A percentile compares a stretch with the other conserved stretches of the same genome.
These are phyloP conservation scores for Chymomyza caudatula DNA, from an alignment of 2,888 invertebrate species.

Conservation along the genomic window DNA sequence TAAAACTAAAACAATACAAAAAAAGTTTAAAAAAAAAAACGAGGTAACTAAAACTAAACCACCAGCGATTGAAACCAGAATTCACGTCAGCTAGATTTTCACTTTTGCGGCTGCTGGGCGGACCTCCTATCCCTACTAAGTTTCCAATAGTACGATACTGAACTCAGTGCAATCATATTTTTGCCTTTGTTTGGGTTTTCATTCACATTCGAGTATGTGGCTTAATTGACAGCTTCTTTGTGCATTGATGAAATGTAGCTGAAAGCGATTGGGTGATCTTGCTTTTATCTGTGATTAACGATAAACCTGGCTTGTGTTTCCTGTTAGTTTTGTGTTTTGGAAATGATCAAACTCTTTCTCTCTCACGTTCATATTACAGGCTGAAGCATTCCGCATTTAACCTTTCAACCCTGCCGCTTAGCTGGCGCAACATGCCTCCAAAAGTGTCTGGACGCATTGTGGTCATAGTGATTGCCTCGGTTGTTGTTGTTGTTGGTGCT, in stretches of 20 bases:
- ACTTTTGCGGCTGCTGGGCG: constrained; percentile 55
- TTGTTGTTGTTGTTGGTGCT: constrained; percentile 22
- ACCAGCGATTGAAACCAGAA: constrained; percentile 73
- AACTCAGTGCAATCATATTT: background rate
- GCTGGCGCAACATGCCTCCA: constrained; percentile 26
- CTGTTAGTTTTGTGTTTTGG: background rate
- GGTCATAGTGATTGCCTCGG: background rate
- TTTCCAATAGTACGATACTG: background rate
- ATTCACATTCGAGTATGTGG: background rate
- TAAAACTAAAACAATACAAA: constrained; percentile 5
- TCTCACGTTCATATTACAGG: constrained; percentile 57
- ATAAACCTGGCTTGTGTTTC: constrained; percentile 9
- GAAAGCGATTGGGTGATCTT: background rate
- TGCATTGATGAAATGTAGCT: background rate
- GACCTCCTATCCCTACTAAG: background rate
- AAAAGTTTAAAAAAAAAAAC: too few species aligned
- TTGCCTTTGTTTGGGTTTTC: background rate
- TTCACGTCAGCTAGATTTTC: constrained; percentile 67
- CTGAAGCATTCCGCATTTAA: constrained; percentile 43
- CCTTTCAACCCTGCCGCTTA: constrained; percentile 56
- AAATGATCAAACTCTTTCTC: constrained; percentile 54
- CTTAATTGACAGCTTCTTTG: constrained; percentile 53
- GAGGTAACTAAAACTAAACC: constrained; percentile 43
- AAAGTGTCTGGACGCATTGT: constrained; percentile 17
- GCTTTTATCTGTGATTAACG: background rate